phyloP scores from a whole-genome alignment of 2,888 invertebrate species.

The Cloeon dipterum region DNA sequence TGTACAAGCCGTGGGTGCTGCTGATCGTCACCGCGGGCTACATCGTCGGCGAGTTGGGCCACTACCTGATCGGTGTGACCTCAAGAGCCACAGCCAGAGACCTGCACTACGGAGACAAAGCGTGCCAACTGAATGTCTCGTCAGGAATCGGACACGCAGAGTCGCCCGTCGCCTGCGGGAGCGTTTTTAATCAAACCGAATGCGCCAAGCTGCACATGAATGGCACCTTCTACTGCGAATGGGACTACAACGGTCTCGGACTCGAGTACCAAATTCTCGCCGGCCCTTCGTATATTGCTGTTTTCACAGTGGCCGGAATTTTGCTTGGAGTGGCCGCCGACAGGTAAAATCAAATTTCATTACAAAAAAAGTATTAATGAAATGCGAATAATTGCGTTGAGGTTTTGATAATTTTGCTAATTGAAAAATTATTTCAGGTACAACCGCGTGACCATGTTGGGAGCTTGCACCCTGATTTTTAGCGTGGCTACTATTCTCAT shows the following conservation, averaged over 20 bases:
- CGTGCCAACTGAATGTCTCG: slow-evolving; percentile 51
- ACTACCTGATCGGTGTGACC: slow-evolving; percentile 69
- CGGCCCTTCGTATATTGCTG: slow-evolving; percentile 78
- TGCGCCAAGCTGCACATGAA: slow-evolving; percentile 40
- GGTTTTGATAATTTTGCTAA: not conserved
- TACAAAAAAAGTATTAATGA: not conserved
- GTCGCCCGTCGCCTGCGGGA: slow-evolving; percentile 28
- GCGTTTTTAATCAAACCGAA: slow-evolving; percentile 28
- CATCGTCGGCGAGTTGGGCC: slow-evolving; percentile 66
- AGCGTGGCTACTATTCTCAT: slow-evolving; percentile 65
- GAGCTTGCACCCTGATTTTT: slow-evolving; percentile 52
- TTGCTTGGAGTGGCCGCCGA: slow-evolving; percentile 65
- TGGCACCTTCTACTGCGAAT: slow-evolving; percentile 60
- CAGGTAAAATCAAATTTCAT: slow-evolving; percentile 16
- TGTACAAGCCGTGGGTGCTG: slow-evolving; percentile 59
- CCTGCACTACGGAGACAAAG: slow-evolving; percentile 64
- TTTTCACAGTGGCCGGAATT: slow-evolving; percentile 74
- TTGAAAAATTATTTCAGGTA: not conserved
- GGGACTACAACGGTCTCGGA: slow-evolving; percentile 83
- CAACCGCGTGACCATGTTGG: not conserved
- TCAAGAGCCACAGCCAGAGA: slow-evolving; percentile 69
- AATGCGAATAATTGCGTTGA: too few species aligned
- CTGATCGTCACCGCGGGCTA: slow-evolving; percentile 61
- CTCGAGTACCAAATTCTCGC: slow-evolving; percentile 80
- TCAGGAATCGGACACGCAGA: slow-evolving; percentile 25